Conservation (phyloP, 2,888 invertebrate genomes). For the Ennomos fuscantarius region DNA sequence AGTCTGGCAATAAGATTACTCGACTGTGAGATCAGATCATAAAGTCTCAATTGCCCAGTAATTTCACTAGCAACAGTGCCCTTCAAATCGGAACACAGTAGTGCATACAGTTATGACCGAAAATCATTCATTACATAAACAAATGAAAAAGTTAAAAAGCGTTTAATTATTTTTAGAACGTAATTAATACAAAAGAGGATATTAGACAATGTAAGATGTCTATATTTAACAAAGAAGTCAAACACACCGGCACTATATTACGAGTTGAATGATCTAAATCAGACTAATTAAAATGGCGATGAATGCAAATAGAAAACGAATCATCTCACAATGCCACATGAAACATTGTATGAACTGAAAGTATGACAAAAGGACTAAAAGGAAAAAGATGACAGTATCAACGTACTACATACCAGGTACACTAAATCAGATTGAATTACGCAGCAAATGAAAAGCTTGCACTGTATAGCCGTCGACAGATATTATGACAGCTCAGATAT, state of each 20-base stretch:
- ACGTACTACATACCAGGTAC: conserved; percentile 17
- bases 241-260: neutral
- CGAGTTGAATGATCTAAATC: conserved; percentile 20
- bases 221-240: too few relatives aligned
- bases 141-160: too few relatives aligned
- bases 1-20: too few relatives aligned
- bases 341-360: conserved; percentile 21
- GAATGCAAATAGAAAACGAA: conserved; percentile 24
- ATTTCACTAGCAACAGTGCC: too few relatives aligned
- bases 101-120: too few relatives aligned
- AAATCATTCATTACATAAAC: too few relatives aligned
- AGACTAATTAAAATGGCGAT: conserved; percentile 26
- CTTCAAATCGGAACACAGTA: too few relatives aligned
- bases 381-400: conserved; percentile 7
- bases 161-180: too few relatives aligned
- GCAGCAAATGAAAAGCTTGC: conserved; percentile 64
- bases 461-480: conserved; percentile 67
- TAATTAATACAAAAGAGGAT: too few relatives aligned
- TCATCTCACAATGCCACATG: conserved; percentile 7
- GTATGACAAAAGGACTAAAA: conserved; percentile 23
- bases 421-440: conserved; percentile 64
- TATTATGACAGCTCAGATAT: conserved; percentile 81
- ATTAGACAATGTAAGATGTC: too few relatives aligned
- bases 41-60: too few relatives aligned
- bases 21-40: too few relatives aligned